Evolutionary conservation across 2,113 vertebrate species (phyloP).

Genomic region (Pseudorhombus dupliciocellatus): DNA sequence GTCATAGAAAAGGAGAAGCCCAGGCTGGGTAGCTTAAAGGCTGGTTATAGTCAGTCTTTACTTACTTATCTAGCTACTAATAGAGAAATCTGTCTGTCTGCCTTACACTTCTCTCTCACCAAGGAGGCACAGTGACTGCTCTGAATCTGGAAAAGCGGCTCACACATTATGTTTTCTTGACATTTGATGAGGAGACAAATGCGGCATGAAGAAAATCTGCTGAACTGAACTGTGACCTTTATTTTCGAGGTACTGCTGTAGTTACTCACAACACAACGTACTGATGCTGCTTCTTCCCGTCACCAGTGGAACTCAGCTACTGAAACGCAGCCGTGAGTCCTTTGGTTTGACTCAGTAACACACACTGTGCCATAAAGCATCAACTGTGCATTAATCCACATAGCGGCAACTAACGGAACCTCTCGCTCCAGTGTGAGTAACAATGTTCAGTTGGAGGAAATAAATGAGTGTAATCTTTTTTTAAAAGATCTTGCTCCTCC

Average conservation of each 20-base stretch:
- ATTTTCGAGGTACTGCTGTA: too few species aligned
- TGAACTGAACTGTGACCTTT: neutral
- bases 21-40: neutral
- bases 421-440: neutral
- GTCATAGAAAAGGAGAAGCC: slow-evolving; percentile 7
- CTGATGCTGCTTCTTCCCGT: neutral
- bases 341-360: neutral
- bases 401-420: neutral
- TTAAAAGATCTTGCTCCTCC: neutral
- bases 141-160: too few species aligned
- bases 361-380: neutral
- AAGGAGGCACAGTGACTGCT: too few species aligned
- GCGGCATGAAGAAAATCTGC: neutral
- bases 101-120: too few species aligned
- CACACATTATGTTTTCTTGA: too few species aligned
- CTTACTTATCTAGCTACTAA: neutral
- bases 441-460: neutral
- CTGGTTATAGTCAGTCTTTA: neutral
- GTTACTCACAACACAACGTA: neutral
- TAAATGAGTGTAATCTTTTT: neutral
- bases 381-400: neutral
- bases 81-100: neutral
- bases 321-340: neutral
- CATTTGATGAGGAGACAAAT: neutral
- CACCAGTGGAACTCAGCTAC: neutral